Base-by-base conservation (phyloP, 2,113 vertebrate species). In the Chloroceryle aenea region DNA sequence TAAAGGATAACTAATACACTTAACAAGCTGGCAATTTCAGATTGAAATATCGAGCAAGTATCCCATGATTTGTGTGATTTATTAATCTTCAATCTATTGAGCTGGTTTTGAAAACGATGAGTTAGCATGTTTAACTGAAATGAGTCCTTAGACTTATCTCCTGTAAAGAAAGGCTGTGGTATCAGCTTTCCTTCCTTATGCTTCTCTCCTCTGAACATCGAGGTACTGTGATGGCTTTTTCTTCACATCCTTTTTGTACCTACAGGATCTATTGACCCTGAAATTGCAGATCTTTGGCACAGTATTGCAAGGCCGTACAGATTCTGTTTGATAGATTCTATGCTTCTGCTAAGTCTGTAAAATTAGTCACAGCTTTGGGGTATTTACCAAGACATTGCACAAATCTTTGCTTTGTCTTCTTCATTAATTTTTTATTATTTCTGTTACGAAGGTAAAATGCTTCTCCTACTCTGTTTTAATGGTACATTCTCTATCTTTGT, bases 71-170 rank as follows among this genome's bases (percentile, higher is more conserved):
- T 85, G 16, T 48, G 45, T 85, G 85, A 90, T 85, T 83, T 90
- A 92, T 85, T 88, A 42, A 48, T 80, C 69, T 83, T 90, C 72
- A 58, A 90, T 93, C 43, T 80, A 95, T 94, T 85, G 90, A 85
- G 86, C 53, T 90, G 30, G 12, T 64, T 82, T 77, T 94, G 43
- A 56, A 72, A 87, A 94, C 79, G 3, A 90, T 92, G n/a, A 93
- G 48, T 83, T 90, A 87, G 14, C 2, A 2, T 61, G 50, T 61
- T 48, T 90, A 43, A 53, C 43, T 47, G 43, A 66, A 87, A 53
- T 0, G 4, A 63, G 86, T 93, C 55, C 15, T 79, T 40, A 75
- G 38, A 25, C 7, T 68, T 66, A 23, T 30, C 27, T 63, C 13
- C 38, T 75, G 4, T 40, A n/a, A 52, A 72, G 53, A 61, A 32